Conservation (phyloP, 2,888 invertebrate genomes). For the Platycheirus rosarum region DNA sequence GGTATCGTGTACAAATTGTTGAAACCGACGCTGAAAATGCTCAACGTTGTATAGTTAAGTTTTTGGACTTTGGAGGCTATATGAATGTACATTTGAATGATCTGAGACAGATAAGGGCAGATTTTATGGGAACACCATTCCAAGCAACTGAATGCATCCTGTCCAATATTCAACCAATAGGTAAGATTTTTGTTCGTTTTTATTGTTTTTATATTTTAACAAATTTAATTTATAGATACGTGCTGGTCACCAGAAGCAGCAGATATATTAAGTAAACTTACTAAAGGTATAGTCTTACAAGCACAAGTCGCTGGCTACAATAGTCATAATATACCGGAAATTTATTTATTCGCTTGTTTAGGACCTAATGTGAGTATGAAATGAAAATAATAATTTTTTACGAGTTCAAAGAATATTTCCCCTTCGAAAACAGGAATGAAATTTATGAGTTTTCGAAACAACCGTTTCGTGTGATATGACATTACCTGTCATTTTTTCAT, state of each 20-base stretch:
- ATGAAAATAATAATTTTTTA: too few relatives aligned
- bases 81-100: constrained; percentile 89
- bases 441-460: too few relatives aligned
- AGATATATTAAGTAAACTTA: constrained; percentile 90
- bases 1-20: constrained; percentile 95
- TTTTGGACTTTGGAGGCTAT: constrained; percentile 98
- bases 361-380: constrained; percentile 86
- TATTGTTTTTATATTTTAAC: neutral
- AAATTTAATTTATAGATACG: constrained; percentile 80
- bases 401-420: too few relatives aligned
- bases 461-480: too few relatives aligned
- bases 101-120: constrained; percentile 95
- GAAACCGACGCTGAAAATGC: constrained; percentile 83
- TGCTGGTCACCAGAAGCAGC: constrained; percentile 91
- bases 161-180: constrained; percentile 92
- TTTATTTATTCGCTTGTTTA: constrained; percentile 90
- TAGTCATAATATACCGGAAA: constrained; percentile 89
- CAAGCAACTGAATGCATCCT: constrained; percentile 98
- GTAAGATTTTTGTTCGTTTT: constrained; percentile 82
- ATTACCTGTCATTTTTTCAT: too few relatives aligned
- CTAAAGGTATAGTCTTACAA: constrained; percentile 92
- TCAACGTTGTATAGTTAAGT: constrained; percentile 88
- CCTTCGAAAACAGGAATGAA: too few relatives aligned
- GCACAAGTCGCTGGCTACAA: constrained; percentile 94
- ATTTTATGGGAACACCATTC: constrained; percentile 97